Evolutionary conservation across 2,888 invertebrate species (phyloP), one percentile per base, ranked within the genome.

Genomic region (Cephus sareptanus): DNA sequence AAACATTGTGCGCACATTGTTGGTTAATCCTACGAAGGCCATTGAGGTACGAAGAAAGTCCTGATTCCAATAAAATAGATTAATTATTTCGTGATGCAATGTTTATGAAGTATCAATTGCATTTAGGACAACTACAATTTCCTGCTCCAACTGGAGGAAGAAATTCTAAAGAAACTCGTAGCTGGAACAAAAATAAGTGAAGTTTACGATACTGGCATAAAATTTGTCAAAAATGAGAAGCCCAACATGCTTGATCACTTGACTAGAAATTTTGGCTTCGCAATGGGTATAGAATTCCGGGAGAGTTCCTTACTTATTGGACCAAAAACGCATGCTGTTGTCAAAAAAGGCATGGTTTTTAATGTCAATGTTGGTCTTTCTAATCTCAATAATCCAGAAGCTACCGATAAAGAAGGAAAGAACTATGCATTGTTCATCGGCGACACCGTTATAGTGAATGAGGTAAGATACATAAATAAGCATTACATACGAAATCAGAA

Each of bases 281-380:
- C 95, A 0, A 99, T 97, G 95, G 99, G 99, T 11, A 97, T 99
- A 85, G 99, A 99, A 91, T 99, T 99, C 91, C 95, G 99, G 78
- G 99, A 99, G 92, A 97, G 97, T 85, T 97, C 98, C 0, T 93
- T 99, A 78, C 94, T 98, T 0, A 97, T 99, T 88, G 97, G 97
- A 0, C 96, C 97, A 1, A 99, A 99, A 93, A 97, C 96, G 23
- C 94, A 94, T 71, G 94, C 95, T 1, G 91, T 94, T 2, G 95
- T 96, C 0, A 96, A 95, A 87, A 98, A 98, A 92, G 98, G 98
- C 77, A 99, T 99, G 99, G 95, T 98, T 0, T 99, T 99, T 89
- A 99, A 99, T 91, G 94, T 99, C 12, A 98, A 97, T 89, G 95
- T 99, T 83, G 99, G 99, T 23, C 94, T 99, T 77, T 94, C 97